A percentile compares a stretch with the other conserved stretches of the same genome.
phyloP scores from a whole-genome alignment of 2,888 invertebrate genomes.

The Leptopterna dolabrata region DNA sequence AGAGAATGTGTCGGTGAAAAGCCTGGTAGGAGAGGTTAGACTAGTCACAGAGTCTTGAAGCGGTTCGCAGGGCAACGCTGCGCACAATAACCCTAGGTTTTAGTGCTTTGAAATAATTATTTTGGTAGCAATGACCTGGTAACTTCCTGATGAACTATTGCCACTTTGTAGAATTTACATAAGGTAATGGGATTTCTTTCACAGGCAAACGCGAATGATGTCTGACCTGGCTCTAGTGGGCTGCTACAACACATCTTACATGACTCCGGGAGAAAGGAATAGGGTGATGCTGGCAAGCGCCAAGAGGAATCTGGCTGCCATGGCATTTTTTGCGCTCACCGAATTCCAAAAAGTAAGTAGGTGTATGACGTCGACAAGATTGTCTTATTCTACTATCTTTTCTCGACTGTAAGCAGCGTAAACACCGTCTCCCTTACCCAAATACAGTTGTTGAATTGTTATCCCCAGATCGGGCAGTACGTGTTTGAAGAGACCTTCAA shows the following conservation, averaged over 20 bases:
- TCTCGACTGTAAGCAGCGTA: too few species aligned
- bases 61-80: too few species aligned
- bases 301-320: slow-evolving; percentile 91
- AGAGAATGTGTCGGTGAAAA: too few species aligned
- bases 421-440: neutral
- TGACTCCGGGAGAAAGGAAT: slow-evolving; percentile 78
- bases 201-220: slow-evolving; percentile 94
- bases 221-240: slow-evolving; percentile 94
- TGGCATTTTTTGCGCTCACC: slow-evolving; percentile 98
- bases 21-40: too few species aligned
- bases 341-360: slow-evolving; percentile 87
- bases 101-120: too few species aligned
- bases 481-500: slow-evolving; percentile 95
- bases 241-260: slow-evolving; percentile 89
- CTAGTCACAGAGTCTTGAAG: too few species aligned
- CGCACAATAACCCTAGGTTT: too few species aligned
- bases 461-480: slow-evolving; percentile 82
- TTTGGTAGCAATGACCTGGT: too few species aligned
- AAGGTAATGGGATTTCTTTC: neutral
- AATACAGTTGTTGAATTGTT: neutral
- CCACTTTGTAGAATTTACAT: too few species aligned
- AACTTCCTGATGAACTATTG: too few species aligned
- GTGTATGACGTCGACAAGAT: too few species aligned
- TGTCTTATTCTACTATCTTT: too few species aligned
- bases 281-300: slow-evolving; percentile 93